These are phyloP conservation scores for Philereme vetulata DNA, from an alignment of 2,888 invertebrate genomes.

Conservation along the genomic window DNA sequence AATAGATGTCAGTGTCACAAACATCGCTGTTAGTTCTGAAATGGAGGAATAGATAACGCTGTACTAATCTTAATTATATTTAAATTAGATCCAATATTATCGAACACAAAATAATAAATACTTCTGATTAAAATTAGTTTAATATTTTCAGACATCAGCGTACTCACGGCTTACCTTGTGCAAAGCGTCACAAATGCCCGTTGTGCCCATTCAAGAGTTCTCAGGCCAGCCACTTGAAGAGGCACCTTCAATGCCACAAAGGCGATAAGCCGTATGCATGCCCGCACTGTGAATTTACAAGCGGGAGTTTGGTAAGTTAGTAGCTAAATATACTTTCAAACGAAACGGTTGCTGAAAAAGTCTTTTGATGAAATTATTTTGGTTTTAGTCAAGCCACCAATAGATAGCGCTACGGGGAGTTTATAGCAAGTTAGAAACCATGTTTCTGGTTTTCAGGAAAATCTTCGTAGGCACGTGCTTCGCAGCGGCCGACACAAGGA, in stretches of 20 bases:
- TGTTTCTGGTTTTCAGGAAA: conserved; percentile 85
- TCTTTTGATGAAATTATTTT: neutral
- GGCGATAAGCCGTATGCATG: conserved; percentile 94
- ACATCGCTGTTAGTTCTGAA: neutral
- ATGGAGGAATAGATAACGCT: conserved; percentile 40
- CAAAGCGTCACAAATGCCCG: conserved; percentile 84
- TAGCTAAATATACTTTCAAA: neutral
- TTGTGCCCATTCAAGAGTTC: conserved; percentile 88
- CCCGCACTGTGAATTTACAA: conserved; percentile 91
- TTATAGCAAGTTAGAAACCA: neutral
- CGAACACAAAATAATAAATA: no score
- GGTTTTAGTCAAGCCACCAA: neutral
- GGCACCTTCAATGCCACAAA: conserved; percentile 91
- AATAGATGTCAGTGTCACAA: conserved; percentile 43
- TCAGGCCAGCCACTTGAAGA: conserved; percentile 87
- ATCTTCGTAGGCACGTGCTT: conserved; percentile 93
- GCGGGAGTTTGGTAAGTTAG: conserved; percentile 84
- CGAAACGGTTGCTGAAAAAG: neutral
- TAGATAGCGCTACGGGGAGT: conserved; percentile 25
- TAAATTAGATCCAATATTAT: no score
- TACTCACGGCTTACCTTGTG: conserved; percentile 73
- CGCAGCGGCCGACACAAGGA: conserved; percentile 91
- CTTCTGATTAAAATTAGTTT: neutral
- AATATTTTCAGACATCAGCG: conserved; percentile 84
- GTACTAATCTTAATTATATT: neutral